A percentile compares a stretch with the other conserved stretches of the same genome.
Conservation (phyloP, 64 coral and sea anemone species). For the Astreopora myriophthalma region DNA sequence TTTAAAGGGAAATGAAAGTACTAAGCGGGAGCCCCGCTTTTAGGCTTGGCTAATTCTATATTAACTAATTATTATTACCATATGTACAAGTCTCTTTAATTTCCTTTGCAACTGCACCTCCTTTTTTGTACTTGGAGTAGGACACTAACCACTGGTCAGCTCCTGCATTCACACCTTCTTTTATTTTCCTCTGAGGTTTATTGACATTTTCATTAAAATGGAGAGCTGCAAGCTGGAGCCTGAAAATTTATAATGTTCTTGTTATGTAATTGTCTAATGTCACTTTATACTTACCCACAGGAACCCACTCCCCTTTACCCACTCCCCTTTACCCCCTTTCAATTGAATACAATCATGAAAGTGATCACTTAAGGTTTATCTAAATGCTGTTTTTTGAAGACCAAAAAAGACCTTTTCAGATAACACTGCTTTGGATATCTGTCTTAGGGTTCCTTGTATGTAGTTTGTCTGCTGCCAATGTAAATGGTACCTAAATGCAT, state of each 20-base stretch:
- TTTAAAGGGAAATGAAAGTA: no score
- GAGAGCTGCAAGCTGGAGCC: constrained; percentile 50
- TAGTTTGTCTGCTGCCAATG: not conserved
- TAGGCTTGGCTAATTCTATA: no score
- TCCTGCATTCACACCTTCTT: not conserved
- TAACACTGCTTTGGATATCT: not conserved
- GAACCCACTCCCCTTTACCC: not conserved
- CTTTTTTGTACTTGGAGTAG: constrained; percentile 48
- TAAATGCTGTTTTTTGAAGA: not conserved
- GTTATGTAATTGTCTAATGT: not conserved
- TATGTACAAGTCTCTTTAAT: constrained; percentile 34
- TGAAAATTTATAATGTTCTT: constrained; percentile 16
- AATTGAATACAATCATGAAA: not conserved
- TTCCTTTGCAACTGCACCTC: constrained; percentile 49
- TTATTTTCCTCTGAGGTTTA: constrained; percentile 23
- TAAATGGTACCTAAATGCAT: not conserved
- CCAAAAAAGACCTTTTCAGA: not conserved
- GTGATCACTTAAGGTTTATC: not conserved
- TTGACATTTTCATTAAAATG: constrained; percentile 68
- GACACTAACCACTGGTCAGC: constrained; percentile 5
- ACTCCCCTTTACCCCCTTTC: not conserved
- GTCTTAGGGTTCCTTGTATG: not conserved
- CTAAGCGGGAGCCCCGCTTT: no score
- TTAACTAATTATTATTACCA: no score
- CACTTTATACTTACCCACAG: not conserved